Evolutionary conservation across 1,140 invertebrate species (phyloP).

Genomic region (Portunus trituberculatus): DNA sequence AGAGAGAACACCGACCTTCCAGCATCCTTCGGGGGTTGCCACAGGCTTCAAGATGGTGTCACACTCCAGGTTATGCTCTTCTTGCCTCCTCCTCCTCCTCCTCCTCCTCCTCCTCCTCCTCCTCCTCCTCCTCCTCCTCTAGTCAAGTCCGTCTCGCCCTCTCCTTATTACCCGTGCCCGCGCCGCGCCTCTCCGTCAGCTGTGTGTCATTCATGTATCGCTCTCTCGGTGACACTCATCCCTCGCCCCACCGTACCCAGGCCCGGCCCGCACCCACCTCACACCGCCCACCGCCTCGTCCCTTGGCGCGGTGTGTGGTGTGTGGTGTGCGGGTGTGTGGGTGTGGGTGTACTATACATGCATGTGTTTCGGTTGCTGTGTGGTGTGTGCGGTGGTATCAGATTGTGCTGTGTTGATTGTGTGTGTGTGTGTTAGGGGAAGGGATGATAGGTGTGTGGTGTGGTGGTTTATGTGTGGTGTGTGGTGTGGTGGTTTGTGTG

Average conservation of each 20-base stretch:
- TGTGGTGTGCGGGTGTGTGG: background rate
- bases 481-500: background rate
- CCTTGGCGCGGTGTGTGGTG: background rate
- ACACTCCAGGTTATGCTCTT: background rate
- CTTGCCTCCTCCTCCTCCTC: background rate
- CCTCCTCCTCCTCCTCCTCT: background rate
- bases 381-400: background rate
- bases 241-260: background rate
- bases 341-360: background rate
- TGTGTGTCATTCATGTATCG: background rate
- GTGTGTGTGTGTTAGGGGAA: background rate
- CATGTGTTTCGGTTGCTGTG: background rate
- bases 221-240: background rate
- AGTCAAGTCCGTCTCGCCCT: background rate
- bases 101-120: background rate
- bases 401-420: background rate
- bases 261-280: background rate
- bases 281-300: too few species aligned
- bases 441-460: background rate
- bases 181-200: too few species aligned
- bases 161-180: background rate
- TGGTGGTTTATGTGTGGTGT: background rate
- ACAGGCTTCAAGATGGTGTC: background rate
- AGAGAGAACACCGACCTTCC: constrained; percentile 32
- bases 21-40: constrained; percentile 46